These are phyloP conservation scores for Lordiphosa mommai DNA, from an alignment of 1,140 invertebrate genomes.

Conservation along the genomic window DNA sequence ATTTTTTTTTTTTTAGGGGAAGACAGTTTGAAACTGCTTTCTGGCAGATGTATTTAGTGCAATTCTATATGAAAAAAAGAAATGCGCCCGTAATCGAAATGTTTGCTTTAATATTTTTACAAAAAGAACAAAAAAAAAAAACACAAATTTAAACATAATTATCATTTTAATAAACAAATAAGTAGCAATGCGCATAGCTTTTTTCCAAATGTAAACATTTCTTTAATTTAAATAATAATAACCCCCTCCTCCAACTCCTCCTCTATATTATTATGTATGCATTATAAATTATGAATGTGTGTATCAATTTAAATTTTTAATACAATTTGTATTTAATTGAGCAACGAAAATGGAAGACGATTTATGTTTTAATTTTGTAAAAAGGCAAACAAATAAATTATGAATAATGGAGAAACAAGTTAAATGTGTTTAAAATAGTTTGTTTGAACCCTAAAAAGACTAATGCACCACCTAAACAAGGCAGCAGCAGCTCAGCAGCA, in stretches of 20 bases:
- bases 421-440: too few species aligned
- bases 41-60: slow-evolving; percentile 38
- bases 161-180: too few species aligned
- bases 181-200: too few species aligned
- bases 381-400: slow-evolving; percentile 35
- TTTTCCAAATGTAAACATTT: not conserved
- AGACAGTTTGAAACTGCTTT: slow-evolving; percentile 65
- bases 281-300: not conserved
- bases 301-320: not conserved
- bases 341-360: slow-evolving; percentile 19
- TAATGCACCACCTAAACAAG: too few species aligned
- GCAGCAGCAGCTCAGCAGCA: too few species aligned
- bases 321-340: not conserved
- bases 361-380: slow-evolving; percentile 31
- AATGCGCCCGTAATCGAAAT: too few species aligned
- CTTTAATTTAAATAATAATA: slow-evolving; percentile 5
- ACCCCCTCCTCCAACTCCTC: slow-evolving; percentile 9
- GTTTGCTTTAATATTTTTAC: too few species aligned
- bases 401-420: slow-evolving; percentile 20
- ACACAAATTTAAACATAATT: not conserved
- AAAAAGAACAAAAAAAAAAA: not conserved
- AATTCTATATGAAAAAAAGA: slow-evolving; percentile 24
- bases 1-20: slow-evolving; percentile 11
- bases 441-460: too few species aligned
- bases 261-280: slow-evolving; percentile 13